Evolutionary conservation across 2,113 vertebrate genomes (phyloP).

Genomic region (Dissostichus mawsoni): DNA sequence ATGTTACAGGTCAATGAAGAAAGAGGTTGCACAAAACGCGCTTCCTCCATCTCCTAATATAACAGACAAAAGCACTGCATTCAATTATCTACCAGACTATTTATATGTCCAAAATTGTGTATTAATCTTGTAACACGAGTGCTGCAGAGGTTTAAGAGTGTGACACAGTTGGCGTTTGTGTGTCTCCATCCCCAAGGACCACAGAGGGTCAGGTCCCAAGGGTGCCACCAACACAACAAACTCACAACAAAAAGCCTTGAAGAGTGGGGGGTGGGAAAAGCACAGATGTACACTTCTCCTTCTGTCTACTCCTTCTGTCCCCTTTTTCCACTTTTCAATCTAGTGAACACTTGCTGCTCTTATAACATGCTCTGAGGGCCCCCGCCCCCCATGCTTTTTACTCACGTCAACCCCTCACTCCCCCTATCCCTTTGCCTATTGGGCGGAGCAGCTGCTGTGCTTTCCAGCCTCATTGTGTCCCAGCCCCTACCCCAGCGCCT

Average conservation of each 20-base stretch:
- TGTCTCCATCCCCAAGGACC: slow-evolving; percentile 31
- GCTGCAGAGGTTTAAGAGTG: slow-evolving; percentile 6
- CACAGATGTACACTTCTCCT: slow-evolving; percentile 65
- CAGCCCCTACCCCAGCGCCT: slow-evolving; percentile 21
- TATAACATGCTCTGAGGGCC: slow-evolving; percentile 30
- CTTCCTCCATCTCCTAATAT: slow-evolving; percentile 3
- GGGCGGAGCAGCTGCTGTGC: slow-evolving; percentile 60
- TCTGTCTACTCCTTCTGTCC: slow-evolving; percentile 55
- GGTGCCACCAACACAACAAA: slow-evolving; percentile 43
- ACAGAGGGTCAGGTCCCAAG: slow-evolving; percentile 58
- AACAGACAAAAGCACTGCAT: slow-evolving; percentile 26
- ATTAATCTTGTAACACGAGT: slow-evolving; percentile 13
- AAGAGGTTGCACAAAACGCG: background rate
- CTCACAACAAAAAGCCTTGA: slow-evolving; percentile 42
- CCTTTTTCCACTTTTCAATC: slow-evolving; percentile 46
- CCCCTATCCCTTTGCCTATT: slow-evolving; percentile 27
- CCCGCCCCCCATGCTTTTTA: slow-evolving; percentile 2
- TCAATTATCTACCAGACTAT: slow-evolving; percentile 11
- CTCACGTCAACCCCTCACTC: background rate
- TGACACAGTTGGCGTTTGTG: slow-evolving; percentile 48
- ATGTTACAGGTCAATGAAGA: slow-evolving; percentile 52
- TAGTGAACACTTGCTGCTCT: slow-evolving; percentile 34
- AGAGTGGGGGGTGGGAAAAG: slow-evolving; percentile 31
- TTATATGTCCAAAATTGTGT: slow-evolving; percentile 3
- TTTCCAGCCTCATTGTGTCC: slow-evolving; percentile 53